Conservation (phyloP, 2,888 invertebrate species). For the Hydrotaea cyrtoneurina region DNA sequence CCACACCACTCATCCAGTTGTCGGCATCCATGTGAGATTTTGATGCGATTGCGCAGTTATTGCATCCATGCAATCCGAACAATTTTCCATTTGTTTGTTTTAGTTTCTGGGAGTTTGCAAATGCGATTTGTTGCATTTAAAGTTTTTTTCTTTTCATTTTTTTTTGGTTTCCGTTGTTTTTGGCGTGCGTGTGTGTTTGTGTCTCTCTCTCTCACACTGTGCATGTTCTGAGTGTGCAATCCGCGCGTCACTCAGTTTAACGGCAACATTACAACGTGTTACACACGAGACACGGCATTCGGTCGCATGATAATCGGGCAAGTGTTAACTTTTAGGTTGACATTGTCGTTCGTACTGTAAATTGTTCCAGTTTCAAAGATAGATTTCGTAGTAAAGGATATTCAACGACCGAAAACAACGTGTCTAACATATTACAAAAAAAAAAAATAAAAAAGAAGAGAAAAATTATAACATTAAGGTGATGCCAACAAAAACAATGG, state of each 20-base stretch:
- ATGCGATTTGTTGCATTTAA: slow-evolving; percentile 64
- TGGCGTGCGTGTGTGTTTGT: slow-evolving; percentile 51
- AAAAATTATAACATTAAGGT: neutral
- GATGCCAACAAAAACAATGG: neutral
- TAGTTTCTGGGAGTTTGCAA: slow-evolving; percentile 21
- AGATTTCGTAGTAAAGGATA: neutral
- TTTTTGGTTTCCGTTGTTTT: neutral
- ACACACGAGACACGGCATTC: neutral
- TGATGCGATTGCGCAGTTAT: slow-evolving; percentile 69
- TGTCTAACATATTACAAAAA: neutral
- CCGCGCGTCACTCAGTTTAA: slow-evolving; percentile 57
- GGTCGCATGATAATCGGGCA: slow-evolving; percentile 24
- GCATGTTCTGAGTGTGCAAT: slow-evolving; percentile 15
- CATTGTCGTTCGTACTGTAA: slow-evolving; percentile 54
- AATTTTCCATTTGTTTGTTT: neutral
- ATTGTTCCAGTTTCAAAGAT: slow-evolving; percentile 58
- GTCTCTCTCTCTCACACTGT: neutral
- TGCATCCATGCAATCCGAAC: neutral
- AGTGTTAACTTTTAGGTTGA: slow-evolving; percentile 55
- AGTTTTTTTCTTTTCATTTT: slow-evolving; percentile 3
- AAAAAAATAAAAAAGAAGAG: neutral
- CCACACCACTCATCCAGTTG: neutral
- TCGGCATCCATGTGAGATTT: slow-evolving; percentile 68
- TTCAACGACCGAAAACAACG: neutral
- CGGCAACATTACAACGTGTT: slow-evolving; percentile 67